Percentiles rank a stretch among this genome's conserved stretches.
phyloP scores from a whole-genome alignment of 2,888 invertebrate species.

The Tridacna crocea region DNA sequence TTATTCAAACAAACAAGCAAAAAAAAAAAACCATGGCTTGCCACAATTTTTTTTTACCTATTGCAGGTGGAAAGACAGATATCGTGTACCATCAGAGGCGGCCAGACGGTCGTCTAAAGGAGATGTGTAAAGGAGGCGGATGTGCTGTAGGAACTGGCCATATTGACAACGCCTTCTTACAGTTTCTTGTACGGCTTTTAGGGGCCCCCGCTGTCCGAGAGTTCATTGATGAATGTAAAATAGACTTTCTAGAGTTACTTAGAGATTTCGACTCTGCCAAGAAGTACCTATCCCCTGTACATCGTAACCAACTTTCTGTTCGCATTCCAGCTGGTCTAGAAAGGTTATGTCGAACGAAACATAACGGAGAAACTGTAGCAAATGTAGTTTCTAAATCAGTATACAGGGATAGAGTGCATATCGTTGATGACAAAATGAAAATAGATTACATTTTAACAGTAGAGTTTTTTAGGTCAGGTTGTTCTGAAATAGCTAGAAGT shows the following conservation, averaged over 20 bases:
- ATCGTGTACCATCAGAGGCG: constrained; percentile 52
- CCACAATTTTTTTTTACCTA: too few relatives aligned
- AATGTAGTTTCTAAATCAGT: constrained; percentile 44
- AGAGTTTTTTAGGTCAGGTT: constrained; percentile 50
- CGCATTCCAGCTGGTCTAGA: constrained; percentile 51
- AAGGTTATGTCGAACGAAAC: constrained; percentile 50
- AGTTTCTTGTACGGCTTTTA: constrained; percentile 53
- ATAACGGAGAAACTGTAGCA: constrained; percentile 47
- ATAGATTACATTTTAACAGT: constrained; percentile 44
- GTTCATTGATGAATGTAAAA: constrained; percentile 57
- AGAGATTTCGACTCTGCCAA: constrained; percentile 50
- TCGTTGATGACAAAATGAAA: constrained; percentile 51
- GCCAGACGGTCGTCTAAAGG: constrained; percentile 51
- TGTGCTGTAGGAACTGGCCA: constrained; percentile 50
- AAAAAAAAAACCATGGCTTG: too few relatives aligned
- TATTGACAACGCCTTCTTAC: constrained; percentile 59
- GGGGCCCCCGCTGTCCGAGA: constrained; percentile 57
- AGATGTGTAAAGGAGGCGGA: constrained; percentile 56
- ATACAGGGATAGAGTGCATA: constrained; percentile 53
- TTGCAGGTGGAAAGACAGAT: constrained; percentile 54
- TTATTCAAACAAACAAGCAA: too few relatives aligned
- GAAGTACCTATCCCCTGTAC: constrained; percentile 26
- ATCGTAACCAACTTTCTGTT: constrained; percentile 27
- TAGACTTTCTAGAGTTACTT: constrained; percentile 49
- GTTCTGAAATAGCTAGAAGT: constrained; percentile 48